Conservation (phyloP, 2,888 invertebrate genomes). For the Pollenia griseotomentosa region DNA sequence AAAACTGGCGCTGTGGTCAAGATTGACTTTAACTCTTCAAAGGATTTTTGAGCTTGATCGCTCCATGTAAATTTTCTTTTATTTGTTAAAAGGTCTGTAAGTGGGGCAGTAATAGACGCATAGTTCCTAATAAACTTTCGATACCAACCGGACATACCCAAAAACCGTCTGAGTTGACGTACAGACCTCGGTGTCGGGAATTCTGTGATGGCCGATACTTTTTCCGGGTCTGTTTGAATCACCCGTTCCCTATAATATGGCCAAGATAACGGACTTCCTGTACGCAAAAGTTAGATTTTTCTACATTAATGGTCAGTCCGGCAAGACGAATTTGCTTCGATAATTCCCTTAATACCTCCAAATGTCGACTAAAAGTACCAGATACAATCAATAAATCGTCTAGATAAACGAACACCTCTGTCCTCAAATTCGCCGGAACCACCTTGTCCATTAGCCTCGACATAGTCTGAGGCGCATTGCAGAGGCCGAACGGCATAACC, state of each 20-base stretch:
- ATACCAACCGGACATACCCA: conserved; percentile 23
- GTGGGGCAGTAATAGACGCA: conserved; percentile 39
- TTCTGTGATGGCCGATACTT: not conserved
- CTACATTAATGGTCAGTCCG: conserved; percentile 37
- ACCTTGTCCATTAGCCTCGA: too few relatives aligned
- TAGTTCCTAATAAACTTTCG: conserved; percentile 18
- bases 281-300: conserved; percentile 48
- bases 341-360: conserved; percentile 22
- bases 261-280: conserved; percentile 34
- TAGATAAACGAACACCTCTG: too few relatives aligned
- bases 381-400: too few relatives aligned
- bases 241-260: not conserved
- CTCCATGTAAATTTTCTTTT: too few relatives aligned
- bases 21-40: too few relatives aligned
- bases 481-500: too few relatives aligned
- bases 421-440: too few relatives aligned
- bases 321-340: conserved; percentile 30
- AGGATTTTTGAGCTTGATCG: too few relatives aligned
- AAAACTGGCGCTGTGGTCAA: too few relatives aligned
- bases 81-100: conserved; percentile 62
- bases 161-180: conserved; percentile 58
- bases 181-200: conserved; percentile 51
- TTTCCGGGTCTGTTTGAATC: too few relatives aligned
- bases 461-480: too few relatives aligned
- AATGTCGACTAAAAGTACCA: conserved; percentile 3